phyloP scores from a whole-genome alignment of 2,797 vertebrate species.

The Propithecus perrieri region DNA sequence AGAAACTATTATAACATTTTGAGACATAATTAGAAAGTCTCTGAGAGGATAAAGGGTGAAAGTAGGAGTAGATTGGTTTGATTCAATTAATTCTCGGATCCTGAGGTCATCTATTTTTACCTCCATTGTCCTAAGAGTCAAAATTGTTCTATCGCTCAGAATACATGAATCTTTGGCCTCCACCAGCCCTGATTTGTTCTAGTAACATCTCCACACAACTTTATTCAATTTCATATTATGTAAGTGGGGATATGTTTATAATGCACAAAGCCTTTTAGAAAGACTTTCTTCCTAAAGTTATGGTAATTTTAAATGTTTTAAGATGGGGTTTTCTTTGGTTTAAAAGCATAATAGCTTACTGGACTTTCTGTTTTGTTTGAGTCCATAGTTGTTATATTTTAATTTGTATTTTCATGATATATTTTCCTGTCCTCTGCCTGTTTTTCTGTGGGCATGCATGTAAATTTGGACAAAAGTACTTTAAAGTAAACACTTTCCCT shows the following conservation, averaged over 20 bases:
- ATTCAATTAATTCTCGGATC: slow-evolving; percentile 56
- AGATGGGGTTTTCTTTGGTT: background rate
- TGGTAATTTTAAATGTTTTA: background rate
- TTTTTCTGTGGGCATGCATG: background rate
- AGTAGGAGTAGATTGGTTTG: slow-evolving; percentile 24
- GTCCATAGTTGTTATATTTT: background rate
- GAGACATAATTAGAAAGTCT: slow-evolving; percentile 47
- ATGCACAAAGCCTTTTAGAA: background rate
- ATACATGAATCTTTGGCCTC: background rate
- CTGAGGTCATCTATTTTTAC: slow-evolving; percentile 59
- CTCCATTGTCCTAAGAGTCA: slow-evolving; percentile 14
- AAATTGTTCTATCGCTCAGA: background rate
- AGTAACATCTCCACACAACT: background rate
- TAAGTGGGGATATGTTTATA: background rate
- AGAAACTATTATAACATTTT: slow-evolving; percentile 44
- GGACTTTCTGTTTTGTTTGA: background rate
- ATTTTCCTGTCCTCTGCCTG: background rate
- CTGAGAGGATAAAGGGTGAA: slow-evolving; percentile 55
- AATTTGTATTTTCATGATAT: background rate
- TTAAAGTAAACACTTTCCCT: background rate
- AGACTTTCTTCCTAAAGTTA: background rate
- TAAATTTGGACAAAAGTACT: background rate
- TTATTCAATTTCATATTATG: background rate
- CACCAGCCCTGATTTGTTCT: background rate
- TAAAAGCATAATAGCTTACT: background rate